Evolutionary conservation across 37 sponge, comb jelly and placozoan genomes (phyloP).

Genomic region (Beroe ovata): DNA sequence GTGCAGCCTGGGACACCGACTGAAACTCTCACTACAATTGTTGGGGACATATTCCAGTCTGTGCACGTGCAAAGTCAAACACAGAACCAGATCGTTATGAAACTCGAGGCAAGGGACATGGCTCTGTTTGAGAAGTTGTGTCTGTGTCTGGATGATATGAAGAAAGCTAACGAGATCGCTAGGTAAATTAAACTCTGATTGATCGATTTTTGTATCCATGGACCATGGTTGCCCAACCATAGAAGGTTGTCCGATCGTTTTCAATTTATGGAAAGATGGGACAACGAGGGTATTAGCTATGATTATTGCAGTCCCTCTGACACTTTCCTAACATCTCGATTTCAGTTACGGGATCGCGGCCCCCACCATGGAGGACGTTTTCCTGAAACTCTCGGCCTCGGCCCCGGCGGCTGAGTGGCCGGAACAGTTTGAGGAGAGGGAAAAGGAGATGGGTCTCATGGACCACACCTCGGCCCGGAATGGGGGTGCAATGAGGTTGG

Average conservation of each 20-base stretch:
- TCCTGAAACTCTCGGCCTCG: constrained; percentile 44
- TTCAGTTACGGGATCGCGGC: constrained; percentile 54
- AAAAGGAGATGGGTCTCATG: not conserved
- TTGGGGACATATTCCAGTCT: constrained; percentile 4
- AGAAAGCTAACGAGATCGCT: constrained; percentile 27
- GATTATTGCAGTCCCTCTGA: too few relatives aligned
- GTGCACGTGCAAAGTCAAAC: not conserved
- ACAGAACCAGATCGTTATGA: constrained; percentile 5
- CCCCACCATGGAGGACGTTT: constrained; percentile 62
- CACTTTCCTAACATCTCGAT: too few relatives aligned
- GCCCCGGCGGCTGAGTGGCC: not conserved
- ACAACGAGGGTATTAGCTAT: too few relatives aligned
- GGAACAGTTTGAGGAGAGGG: not conserved
- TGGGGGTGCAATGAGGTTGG: not conserved
- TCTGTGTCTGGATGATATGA: constrained; percentile 57
- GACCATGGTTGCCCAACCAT: too few relatives aligned
- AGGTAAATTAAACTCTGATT: not conserved
- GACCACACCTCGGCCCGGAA: not conserved
- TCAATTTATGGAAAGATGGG: too few relatives aligned
- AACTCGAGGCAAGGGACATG: constrained; percentile 33
- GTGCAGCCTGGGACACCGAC: constrained; percentile 19
- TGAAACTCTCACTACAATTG: not conserved
- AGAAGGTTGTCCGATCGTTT: too few relatives aligned
- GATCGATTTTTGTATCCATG: not conserved
- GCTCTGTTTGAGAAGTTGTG: constrained; percentile 45